A percentile compares a stretch with the other conserved stretches of the same genome.
phyloP scores from a whole-genome alignment of 2,797 vertebrate species.

The Synanceia verrucosa region DNA sequence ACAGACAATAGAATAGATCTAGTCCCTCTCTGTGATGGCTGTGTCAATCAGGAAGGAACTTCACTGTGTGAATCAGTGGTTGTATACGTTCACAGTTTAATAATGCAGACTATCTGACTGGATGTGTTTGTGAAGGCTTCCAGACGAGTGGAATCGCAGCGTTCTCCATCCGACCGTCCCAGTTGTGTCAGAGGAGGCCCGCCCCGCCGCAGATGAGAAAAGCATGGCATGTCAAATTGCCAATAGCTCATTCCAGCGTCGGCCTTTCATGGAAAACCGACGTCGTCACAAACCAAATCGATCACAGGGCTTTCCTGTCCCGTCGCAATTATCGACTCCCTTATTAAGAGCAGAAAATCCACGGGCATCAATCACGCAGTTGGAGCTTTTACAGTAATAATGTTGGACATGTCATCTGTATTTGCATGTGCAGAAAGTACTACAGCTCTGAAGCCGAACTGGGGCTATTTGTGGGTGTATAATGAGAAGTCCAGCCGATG shows the following conservation, averaged over 20 bases:
- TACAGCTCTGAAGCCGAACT: conserved; percentile 40
- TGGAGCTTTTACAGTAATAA: conserved; percentile 65
- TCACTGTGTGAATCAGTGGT: not conserved
- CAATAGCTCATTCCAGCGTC: conserved; percentile 53
- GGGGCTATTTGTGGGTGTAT: conserved; percentile 51
- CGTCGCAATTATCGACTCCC: conserved; percentile 50
- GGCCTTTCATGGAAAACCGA: conserved; percentile 58
- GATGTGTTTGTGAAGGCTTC: conserved; percentile 39
- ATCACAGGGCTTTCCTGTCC: conserved; percentile 57
- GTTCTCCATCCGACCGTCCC: conserved; percentile 40
- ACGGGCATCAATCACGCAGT: conserved; percentile 54
- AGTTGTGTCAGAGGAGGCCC: conserved; percentile 59
- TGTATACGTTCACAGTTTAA: conserved; percentile 36
- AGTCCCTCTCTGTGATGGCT: conserved; percentile 23
- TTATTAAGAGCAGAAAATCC: conserved; percentile 60
- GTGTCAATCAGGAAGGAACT: conserved; percentile 30
- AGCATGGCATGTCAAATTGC: conserved; percentile 64
- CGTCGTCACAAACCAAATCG: conserved; percentile 49
- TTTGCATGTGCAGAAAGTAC: conserved; percentile 25
- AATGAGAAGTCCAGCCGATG: conserved; percentile 70
- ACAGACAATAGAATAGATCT: conserved; percentile 56
- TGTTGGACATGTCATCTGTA: conserved; percentile 54
- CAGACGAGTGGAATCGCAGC: conserved; percentile 52
- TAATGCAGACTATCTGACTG: conserved; percentile 21
- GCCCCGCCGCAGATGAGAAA: conserved; percentile 68